Percentiles rank a stretch among this genome's conserved stretches.
These are phyloP conservation scores for Semnornis frantzii DNA, from an alignment of 2,113 vertebrate species.

Conservation along the genomic window DNA sequence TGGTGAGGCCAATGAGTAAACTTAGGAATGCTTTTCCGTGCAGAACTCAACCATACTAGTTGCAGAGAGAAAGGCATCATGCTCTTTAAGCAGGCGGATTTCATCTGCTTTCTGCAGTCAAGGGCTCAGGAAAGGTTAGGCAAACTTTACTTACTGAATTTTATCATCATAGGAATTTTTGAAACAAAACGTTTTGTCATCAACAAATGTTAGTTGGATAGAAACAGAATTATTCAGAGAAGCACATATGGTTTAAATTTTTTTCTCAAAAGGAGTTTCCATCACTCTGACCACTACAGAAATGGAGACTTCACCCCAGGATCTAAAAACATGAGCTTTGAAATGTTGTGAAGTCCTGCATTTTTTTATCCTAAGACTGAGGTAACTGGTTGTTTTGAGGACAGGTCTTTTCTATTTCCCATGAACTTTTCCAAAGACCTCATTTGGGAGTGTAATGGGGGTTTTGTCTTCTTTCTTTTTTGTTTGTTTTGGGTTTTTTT, in stretches of 20 bases:
- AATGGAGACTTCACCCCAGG: neutral
- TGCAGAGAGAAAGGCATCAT: neutral
- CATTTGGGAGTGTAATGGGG: neutral
- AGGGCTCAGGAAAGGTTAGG: neutral
- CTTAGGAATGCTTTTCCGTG: neutral
- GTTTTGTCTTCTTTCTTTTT: neutral
- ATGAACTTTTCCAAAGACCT: neutral
- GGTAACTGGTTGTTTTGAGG: neutral
- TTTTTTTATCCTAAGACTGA: neutral
- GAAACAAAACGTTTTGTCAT: constrained; percentile 12
- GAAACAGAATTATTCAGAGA: neutral
- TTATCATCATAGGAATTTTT: neutral
- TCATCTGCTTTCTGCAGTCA: neutral
- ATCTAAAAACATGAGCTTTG: neutral
- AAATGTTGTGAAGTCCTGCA: neutral
- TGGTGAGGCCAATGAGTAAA: neutral
- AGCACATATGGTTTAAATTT: neutral
- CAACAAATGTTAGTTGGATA: neutral
- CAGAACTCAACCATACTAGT: neutral
- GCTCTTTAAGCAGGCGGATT: neutral
- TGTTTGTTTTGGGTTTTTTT: neutral
- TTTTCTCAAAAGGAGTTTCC: constrained; percentile 4
- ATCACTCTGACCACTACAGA: neutral
- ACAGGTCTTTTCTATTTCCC: neutral
- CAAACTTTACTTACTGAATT: constrained; percentile 18